These are phyloP conservation scores for Blera fallax DNA, from an alignment of 2,888 invertebrate genomes.

Conservation along the genomic window DNA sequence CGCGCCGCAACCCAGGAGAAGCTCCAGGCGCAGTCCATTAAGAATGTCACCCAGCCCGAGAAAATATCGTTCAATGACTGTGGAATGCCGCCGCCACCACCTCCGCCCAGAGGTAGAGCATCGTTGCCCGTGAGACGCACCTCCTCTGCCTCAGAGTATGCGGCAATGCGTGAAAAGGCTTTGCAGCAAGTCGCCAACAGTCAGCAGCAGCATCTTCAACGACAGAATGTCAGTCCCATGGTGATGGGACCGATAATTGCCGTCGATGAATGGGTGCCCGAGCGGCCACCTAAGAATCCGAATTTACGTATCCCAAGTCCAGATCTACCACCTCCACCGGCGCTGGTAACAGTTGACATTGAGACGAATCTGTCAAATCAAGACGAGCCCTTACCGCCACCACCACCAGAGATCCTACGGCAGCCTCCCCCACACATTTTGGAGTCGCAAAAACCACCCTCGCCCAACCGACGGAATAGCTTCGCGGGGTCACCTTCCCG, in stretches of 20 bases:
- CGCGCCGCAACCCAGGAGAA: slow-evolving; percentile 75
- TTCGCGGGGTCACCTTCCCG: slow-evolving; percentile 81
- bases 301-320: slow-evolving; percentile 83
- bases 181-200: slow-evolving; percentile 78
- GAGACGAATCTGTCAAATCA: slow-evolving; percentile 77
- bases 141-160: slow-evolving; percentile 87
- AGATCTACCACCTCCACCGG: slow-evolving; percentile 81
- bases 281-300: slow-evolving; percentile 90
- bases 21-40: slow-evolving; percentile 76
- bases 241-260: slow-evolving; percentile 86
- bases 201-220: slow-evolving; percentile 80
- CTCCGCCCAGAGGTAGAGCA: slow-evolving; percentile 79
- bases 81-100: slow-evolving; percentile 82
- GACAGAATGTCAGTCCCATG: slow-evolving; percentile 81
- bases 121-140: slow-evolving; percentile 82
- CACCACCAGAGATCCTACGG: slow-evolving; percentile 80
- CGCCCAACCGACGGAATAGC: slow-evolving; percentile 81
- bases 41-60: slow-evolving; percentile 79
- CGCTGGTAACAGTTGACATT: slow-evolving; percentile 72
- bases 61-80: slow-evolving; percentile 81
- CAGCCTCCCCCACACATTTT: slow-evolving; percentile 63
- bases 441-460: slow-evolving; percentile 76
- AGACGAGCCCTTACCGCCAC: slow-evolving; percentile 81
- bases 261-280: slow-evolving; percentile 87
- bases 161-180: slow-evolving; percentile 80